These are phyloP conservation scores for Luscinia luscinia DNA, from an alignment of 2,797 vertebrate genomes.

Conservation along the genomic window DNA sequence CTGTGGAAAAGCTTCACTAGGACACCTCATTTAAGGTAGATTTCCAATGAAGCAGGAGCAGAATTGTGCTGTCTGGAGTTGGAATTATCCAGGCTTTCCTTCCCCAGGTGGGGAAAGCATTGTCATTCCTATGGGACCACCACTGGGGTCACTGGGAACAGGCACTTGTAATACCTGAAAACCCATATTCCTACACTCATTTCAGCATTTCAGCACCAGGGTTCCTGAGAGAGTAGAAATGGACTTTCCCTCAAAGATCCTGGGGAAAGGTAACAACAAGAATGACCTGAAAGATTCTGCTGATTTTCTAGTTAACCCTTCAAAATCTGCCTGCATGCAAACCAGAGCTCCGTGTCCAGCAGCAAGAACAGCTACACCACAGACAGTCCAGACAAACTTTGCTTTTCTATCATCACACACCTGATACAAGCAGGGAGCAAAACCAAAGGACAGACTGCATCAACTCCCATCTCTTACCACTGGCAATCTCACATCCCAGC, in stretches of 20 bases:
- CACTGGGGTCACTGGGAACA: neutral
- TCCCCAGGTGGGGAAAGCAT: neutral
- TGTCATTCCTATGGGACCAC: neutral
- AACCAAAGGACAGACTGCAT: neutral
- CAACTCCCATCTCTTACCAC: neutral
- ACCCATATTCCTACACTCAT: neutral
- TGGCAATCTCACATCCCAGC: neutral
- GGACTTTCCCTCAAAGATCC: neutral
- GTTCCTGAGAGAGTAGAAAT: neutral
- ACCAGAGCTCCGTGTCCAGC: neutral
- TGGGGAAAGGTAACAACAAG: neutral
- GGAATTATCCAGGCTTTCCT: neutral
- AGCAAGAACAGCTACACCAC: neutral
- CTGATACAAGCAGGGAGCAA: neutral
- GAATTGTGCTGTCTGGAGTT: neutral
- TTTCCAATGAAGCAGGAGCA: neutral
- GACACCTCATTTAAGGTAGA: neutral
- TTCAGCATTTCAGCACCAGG: neutral
- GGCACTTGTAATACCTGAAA: neutral
- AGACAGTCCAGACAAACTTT: neutral
- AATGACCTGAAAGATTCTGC: neutral
- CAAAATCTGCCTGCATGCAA: neutral
- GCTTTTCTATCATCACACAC: neutral
- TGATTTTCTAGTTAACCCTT: neutral
- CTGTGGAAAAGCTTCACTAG: neutral